Conservation (phyloP, 2,113 vertebrate genomes). For the Pollimyrus isidori region DNA sequence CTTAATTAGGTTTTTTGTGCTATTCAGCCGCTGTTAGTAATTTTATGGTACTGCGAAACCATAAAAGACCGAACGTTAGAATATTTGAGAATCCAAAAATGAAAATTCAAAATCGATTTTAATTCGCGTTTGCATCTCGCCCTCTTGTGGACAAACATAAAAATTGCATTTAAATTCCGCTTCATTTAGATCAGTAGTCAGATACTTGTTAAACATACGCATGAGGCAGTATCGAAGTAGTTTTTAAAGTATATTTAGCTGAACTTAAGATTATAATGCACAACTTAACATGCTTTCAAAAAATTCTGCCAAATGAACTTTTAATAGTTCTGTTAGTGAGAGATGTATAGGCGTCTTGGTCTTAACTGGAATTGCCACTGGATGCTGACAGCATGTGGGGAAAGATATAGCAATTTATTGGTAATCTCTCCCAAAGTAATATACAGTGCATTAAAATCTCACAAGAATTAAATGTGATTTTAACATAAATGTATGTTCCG, state of each 20-base stretch:
- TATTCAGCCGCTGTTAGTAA: background rate
- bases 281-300: background rate
- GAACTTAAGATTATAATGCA: background rate
- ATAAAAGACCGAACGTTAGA: background rate
- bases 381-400: background rate
- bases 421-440: background rate
- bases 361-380: background rate
- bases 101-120: background rate
- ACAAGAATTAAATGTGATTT: background rate
- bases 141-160: background rate
- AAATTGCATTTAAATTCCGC: background rate
- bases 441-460: background rate
- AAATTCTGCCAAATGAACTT: background rate
- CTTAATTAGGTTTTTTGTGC: background rate
- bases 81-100: background rate
- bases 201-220: background rate
- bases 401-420: background rate
- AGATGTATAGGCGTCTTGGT: background rate
- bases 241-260: background rate
- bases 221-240: background rate
- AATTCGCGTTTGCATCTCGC: constrained; percentile 12
- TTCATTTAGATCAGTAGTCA: background rate
- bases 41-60: background rate
- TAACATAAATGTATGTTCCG: background rate
- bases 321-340: background rate